A percentile compares a stretch with the other conserved stretches of the same genome.
Evolutionary conservation across 2,888 invertebrate genomes (phyloP).

Genomic region (Cosmia trapezina): DNA sequence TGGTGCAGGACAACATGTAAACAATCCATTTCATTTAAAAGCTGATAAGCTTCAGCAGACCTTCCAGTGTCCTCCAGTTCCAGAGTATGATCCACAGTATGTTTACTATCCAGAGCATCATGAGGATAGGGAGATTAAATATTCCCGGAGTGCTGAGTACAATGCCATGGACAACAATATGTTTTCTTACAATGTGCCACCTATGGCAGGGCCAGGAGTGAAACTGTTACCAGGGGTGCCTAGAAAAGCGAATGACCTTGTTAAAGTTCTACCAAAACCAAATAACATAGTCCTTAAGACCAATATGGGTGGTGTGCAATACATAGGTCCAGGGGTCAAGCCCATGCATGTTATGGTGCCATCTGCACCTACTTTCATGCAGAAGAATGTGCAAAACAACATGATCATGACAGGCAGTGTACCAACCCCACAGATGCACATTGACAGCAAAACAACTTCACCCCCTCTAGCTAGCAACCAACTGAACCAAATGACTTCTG

Average conservation of each 20-base stretch:
- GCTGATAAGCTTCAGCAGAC: constrained; percentile 81
- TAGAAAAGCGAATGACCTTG: constrained; percentile 77
- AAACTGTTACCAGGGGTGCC: constrained; percentile 73
- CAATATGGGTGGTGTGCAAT: constrained; percentile 82
- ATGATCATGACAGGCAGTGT: constrained; percentile 83
- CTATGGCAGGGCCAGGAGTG: constrained; percentile 69
- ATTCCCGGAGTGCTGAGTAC: constrained; percentile 86
- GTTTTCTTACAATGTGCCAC: constrained; percentile 70
- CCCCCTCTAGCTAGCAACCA: constrained; percentile 77
- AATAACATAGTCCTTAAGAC: constrained; percentile 84
- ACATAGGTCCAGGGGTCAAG: constrained; percentile 79
- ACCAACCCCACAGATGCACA: constrained; percentile 74
- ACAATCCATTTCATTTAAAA: constrained; percentile 76
- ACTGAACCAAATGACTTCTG: constrained; percentile 78
- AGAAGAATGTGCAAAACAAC: constrained; percentile 85
- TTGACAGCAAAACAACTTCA: constrained; percentile 76
- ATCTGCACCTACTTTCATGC: constrained; percentile 82
- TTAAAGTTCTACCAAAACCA: constrained; percentile 82
- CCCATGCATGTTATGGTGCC: constrained; percentile 84
- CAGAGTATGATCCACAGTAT: constrained; percentile 82
- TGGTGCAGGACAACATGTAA: constrained; percentile 72
- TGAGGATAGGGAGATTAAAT: constrained; percentile 86
- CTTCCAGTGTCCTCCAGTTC: constrained; percentile 71
- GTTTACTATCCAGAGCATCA: constrained; percentile 81
- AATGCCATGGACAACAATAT: constrained; percentile 76